phyloP scores from a whole-genome alignment of 2,888 invertebrate genomes.

The Metalampra italica region DNA sequence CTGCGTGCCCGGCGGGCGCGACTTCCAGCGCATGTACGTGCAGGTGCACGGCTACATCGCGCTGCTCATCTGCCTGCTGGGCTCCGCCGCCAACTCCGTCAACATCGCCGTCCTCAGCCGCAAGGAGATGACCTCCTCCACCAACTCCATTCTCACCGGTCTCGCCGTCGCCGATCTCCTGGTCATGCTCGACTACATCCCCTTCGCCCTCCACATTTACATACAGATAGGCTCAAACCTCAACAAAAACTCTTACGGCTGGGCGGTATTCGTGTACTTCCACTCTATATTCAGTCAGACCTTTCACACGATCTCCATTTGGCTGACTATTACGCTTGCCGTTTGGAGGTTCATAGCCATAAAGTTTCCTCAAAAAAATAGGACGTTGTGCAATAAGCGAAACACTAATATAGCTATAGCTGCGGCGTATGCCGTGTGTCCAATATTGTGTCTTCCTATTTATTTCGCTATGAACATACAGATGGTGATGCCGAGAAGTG shows the following conservation, averaged over 20 bases:
- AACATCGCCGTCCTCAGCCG: constrained; percentile 94
- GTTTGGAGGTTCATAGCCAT: constrained; percentile 95
- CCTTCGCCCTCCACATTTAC: constrained; percentile 89
- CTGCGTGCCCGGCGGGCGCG: constrained; percentile 76
- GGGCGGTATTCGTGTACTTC: constrained; percentile 91
- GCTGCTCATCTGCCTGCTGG: constrained; percentile 91
- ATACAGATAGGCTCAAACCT: constrained; percentile 75
- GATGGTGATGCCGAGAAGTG: constrained; percentile 14
- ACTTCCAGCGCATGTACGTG: constrained; percentile 81
- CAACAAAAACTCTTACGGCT: constrained; percentile 80
- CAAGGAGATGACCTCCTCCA: constrained; percentile 94
- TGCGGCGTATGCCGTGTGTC: constrained; percentile 88
- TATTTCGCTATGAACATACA: constrained; percentile 87
- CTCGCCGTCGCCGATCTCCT: constrained; percentile 94
- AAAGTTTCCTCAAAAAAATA: constrained; percentile 90
- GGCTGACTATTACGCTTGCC: constrained; percentile 94
- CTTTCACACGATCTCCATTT: constrained; percentile 94
- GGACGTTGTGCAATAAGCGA: constrained; percentile 88
- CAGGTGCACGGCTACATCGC: constrained; percentile 91
- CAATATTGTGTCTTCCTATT: constrained; percentile 90
- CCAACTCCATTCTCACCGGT: constrained; percentile 94
- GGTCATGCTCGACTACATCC: constrained; percentile 96
- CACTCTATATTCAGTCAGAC: constrained; percentile 94
- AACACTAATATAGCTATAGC: constrained; percentile 87
- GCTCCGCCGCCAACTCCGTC: constrained; percentile 91